A percentile compares a stretch with the other conserved stretches of the same genome.
These are phyloP conservation scores for Conomelus anceps DNA, from an alignment of 2,888 invertebrate species.

Conservation along the genomic window DNA sequence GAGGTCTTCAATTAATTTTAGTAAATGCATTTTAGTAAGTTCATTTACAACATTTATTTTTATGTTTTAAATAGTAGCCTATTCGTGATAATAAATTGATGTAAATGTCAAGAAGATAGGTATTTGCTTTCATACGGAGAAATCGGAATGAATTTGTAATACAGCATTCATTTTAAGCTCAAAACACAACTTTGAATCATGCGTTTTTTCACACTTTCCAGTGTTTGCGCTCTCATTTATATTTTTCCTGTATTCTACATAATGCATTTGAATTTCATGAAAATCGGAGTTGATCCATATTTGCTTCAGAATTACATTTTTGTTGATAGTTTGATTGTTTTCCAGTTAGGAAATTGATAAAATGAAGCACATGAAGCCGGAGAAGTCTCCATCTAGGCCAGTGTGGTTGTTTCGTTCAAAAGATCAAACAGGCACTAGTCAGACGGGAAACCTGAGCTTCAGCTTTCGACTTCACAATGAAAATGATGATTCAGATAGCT, in stretches of 20 bases:
- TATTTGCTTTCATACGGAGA: no score
- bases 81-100: no score
- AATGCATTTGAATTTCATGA: no score
- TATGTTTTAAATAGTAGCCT: no score
- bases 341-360: neutral
- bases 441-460: neutral
- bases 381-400: neutral
- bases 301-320: neutral
- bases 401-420: neutral
- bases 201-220: no score
- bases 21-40: no score
- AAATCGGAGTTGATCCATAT: neutral
- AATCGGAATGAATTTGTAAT: no score
- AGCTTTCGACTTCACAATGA: neutral
- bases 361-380: neutral
- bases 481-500: neutral
- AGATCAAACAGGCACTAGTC: neutral
- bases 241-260: neutral
- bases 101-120: no score
- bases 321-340: neutral
- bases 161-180: no score
- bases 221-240: neutral
- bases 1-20: no score
- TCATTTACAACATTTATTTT: no score
- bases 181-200: no score